Evolutionary conservation across 37 sponge, comb jelly and placozoan genomes (phyloP).

Genomic region (Diacarnus erythraeanus): DNA sequence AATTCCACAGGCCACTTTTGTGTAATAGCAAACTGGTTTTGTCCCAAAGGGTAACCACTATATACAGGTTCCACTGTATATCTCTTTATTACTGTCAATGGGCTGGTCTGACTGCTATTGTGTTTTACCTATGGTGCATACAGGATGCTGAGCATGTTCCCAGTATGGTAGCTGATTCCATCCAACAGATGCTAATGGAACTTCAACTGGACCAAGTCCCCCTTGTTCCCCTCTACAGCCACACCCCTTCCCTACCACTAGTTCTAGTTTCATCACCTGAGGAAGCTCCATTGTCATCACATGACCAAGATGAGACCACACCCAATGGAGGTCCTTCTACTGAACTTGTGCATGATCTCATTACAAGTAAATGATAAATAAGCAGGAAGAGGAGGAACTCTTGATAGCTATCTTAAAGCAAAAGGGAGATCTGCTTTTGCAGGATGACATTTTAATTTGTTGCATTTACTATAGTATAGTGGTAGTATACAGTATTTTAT

Average conservation of each 20-base stretch:
- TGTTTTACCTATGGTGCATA: background rate
- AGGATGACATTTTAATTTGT: no score
- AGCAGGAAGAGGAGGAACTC: background rate
- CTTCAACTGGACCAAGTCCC: conserved; percentile 11
- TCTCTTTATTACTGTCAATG: background rate
- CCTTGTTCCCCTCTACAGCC: background rate
- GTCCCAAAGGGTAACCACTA: background rate
- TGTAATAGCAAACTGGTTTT: no score
- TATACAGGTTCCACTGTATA: background rate
- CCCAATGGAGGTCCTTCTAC: conserved; percentile 1
- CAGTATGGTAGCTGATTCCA: conserved; percentile 22
- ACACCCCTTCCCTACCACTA: background rate
- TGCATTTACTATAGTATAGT: no score
- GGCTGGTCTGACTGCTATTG: background rate
- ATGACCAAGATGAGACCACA: background rate
- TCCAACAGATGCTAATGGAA: conserved; percentile 20
- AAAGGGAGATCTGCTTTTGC: no score
- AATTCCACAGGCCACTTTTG: no score
- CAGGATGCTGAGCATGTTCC: conserved; percentile 41
- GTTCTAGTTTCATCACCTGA: conserved; percentile 20
- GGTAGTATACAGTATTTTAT: no score
- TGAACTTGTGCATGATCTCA: background rate
- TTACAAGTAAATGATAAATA: background rate
- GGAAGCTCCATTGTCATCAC: background rate
- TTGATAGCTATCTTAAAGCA: background rate